Conservation (phyloP, 2,113 vertebrate genomes). For the Cyphomyrus discorhynchus region DNA sequence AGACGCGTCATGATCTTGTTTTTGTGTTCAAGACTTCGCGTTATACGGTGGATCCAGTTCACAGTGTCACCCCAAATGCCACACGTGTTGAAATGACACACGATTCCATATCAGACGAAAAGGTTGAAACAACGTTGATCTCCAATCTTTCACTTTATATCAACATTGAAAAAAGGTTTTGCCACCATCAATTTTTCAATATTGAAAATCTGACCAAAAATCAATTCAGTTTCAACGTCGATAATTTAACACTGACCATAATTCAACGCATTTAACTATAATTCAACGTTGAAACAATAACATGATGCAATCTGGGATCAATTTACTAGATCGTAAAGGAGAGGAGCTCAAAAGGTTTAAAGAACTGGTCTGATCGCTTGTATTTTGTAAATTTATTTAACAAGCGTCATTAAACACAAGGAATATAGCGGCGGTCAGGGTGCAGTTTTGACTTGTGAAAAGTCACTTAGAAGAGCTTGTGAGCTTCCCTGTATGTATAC, state of each 20-base stretch:
- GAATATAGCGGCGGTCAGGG: background rate
- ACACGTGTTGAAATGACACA: background rate
- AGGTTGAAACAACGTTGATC: too few relatives aligned
- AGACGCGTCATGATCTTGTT: background rate
- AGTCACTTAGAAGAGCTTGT: background rate
- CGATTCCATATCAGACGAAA: too few relatives aligned
- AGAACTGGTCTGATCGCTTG: too few relatives aligned
- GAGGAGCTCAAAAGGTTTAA: background rate
- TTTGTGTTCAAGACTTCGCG: background rate
- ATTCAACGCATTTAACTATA: too few relatives aligned
- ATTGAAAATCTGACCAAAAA: too few relatives aligned
- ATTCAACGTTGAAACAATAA: background rate
- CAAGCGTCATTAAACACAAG: background rate
- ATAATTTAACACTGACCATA: too few relatives aligned
- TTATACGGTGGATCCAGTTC: background rate
- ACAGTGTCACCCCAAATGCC: background rate
- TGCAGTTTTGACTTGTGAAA: background rate
- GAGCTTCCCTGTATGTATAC: background rate
- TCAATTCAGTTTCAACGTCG: too few relatives aligned
- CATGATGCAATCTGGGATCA: background rate
- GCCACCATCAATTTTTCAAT: too few relatives aligned
- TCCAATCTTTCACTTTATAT: too few relatives aligned
- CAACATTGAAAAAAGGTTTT: too few relatives aligned
- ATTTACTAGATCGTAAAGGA: background rate
- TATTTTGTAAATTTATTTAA: conserved; percentile 7